phyloP scores from a whole-genome alignment of 1,140 invertebrate genomes.

The Phthorimaea operculella region DNA sequence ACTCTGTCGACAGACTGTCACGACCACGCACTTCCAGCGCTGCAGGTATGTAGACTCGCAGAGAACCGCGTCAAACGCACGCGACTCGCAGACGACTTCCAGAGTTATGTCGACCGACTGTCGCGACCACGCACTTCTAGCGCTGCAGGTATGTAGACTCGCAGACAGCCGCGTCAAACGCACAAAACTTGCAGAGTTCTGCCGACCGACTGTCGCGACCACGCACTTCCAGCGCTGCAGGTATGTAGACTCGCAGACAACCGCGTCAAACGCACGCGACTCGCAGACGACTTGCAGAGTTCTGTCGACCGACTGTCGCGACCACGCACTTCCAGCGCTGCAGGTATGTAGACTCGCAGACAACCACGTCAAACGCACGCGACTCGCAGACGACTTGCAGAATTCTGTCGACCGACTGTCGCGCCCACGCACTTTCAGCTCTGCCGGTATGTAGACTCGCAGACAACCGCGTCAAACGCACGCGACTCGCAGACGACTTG shows the following conservation, averaged over 20 bases:
- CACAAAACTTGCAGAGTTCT: conserved; percentile 28
- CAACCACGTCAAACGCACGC: conserved; percentile 29
- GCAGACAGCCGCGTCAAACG: conserved; percentile 30
- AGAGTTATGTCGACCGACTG: no score
- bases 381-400: conserved; percentile 30
- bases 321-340: conserved; percentile 35
- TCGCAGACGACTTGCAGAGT: conserved; percentile 28
- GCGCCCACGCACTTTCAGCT: conserved; percentile 34
- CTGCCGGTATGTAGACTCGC: conserved; percentile 23
- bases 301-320: conserved; percentile 31
- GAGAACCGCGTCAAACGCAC: not conserved
- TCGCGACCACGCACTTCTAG: no score
- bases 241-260: no score
- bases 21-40: conserved; percentile 37
- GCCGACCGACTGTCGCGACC: conserved; percentile 30
- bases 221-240: conserved; percentile 39
- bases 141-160: no score
- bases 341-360: conserved; percentile 24
- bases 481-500: conserved; percentile 29
- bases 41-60: conserved; percentile 20
- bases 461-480: conserved; percentile 25
- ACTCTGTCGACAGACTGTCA: conserved; percentile 29
- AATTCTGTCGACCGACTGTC: conserved; percentile 31
- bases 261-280: conserved; percentile 34
- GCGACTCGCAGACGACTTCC: no score